Evolutionary conservation across 2,888 invertebrate genomes (phyloP).

Genomic region (Torymus auratus): DNA sequence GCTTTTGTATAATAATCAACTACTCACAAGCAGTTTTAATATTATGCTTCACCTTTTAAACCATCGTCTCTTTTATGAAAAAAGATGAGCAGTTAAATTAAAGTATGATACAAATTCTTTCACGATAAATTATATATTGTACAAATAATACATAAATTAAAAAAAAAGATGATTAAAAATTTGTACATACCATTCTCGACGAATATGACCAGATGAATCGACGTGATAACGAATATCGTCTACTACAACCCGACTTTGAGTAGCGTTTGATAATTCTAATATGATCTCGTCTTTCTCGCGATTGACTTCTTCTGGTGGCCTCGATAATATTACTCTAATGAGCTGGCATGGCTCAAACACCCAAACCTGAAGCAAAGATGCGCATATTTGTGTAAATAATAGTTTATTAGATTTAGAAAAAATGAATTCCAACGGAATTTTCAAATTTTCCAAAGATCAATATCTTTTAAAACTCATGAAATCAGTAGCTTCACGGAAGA

Average conservation of each 20-base stretch:
- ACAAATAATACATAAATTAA: background rate
- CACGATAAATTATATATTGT: too few relatives aligned
- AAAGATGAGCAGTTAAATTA: too few relatives aligned
- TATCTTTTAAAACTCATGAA: too few relatives aligned
- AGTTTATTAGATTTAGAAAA: background rate
- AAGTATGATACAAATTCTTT: too few relatives aligned
- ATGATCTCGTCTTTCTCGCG: slow-evolving; percentile 85
- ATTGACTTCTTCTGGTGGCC: slow-evolving; percentile 87
- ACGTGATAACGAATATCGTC: slow-evolving; percentile 87
- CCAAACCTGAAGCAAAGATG: slow-evolving; percentile 83
- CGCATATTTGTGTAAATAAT: slow-evolving; percentile 12
- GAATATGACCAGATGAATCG: slow-evolving; percentile 81
- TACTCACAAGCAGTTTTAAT: too few relatives aligned
- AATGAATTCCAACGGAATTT: background rate
- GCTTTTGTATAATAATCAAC: too few relatives aligned
- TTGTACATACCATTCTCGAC: slow-evolving; percentile 82
- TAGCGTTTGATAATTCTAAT: slow-evolving; percentile 85
- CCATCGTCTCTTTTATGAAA: too few relatives aligned
- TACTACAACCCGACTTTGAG: slow-evolving; percentile 87
- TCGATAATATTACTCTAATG: slow-evolving; percentile 89
- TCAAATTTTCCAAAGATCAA: too few relatives aligned
- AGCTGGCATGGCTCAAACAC: slow-evolving; percentile 91
- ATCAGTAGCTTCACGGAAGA: too few relatives aligned
- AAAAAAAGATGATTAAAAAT: slow-evolving; percentile 4
- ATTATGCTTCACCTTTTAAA: too few relatives aligned